A percentile compares a stretch with the other conserved stretches of the same genome.
These are phyloP conservation scores for Hydrolagus colliei DNA, from an alignment of 2,797 vertebrate genomes.

Conservation along the genomic window DNA sequence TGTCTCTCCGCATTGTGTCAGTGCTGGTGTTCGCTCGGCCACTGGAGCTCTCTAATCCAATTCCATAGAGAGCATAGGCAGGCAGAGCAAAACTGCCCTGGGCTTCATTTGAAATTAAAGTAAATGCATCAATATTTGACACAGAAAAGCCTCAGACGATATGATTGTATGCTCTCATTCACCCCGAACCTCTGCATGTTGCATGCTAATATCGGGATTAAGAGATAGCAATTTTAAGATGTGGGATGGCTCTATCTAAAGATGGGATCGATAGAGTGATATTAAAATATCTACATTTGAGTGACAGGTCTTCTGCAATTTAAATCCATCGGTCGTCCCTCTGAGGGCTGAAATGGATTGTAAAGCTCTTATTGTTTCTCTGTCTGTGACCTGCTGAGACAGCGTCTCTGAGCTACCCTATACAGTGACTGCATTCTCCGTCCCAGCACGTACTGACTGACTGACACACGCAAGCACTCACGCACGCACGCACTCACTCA, in stretches of 20 bases:
- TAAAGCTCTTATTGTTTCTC: background rate
- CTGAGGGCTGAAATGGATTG: background rate
- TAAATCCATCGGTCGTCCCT: background rate
- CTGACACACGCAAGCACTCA: background rate
- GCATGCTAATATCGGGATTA: no score
- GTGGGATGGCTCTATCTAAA: background rate
- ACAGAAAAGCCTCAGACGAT: no score
- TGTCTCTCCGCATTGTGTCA: no score
- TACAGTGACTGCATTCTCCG: no score
- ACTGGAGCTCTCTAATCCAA: no score
- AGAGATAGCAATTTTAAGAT: background rate
- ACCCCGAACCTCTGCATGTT: no score
- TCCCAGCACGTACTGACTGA: background rate
- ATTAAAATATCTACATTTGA: conserved; percentile 3
- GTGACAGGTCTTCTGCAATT: background rate
- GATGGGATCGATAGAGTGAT: conserved; percentile 8
- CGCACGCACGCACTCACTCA: background rate
- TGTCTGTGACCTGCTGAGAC: background rate
- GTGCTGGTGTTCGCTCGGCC: no score
- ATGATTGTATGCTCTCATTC: no score
- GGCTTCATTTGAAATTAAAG: no score
- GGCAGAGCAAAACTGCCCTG: no score
- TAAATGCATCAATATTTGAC: no score
- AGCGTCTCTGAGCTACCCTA: background rate
- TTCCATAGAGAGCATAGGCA: no score